Percentiles rank a stretch among this genome's conserved stretches.
These are phyloP conservation scores for Pachyramphus minor DNA, from an alignment of 2,113 vertebrate species.

Conservation along the genomic window DNA sequence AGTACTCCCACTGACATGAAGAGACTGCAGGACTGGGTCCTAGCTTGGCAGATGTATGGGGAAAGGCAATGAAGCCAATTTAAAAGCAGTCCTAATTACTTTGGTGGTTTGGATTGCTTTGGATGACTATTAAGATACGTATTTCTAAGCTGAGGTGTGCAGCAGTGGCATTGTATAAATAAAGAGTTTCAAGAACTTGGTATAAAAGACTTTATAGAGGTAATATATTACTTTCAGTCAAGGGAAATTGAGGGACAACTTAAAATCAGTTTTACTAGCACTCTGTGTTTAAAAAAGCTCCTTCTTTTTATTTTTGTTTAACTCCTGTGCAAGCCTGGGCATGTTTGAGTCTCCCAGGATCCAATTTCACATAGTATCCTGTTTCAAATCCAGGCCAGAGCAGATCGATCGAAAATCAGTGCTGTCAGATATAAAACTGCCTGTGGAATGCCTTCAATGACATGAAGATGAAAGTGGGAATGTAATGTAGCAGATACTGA, in stretches of 20 bases:
- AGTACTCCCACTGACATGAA: not conserved
- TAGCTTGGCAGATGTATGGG: not conserved
- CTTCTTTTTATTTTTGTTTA: conserved; percentile 7
- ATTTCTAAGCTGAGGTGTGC: not conserved
- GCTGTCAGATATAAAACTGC: conserved; percentile 28
- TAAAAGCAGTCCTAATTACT: conserved; percentile 19
- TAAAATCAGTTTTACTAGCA: conserved; percentile 24
- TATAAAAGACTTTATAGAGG: conserved; percentile 8
- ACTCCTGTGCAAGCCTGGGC: not conserved
- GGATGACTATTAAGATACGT: not conserved
- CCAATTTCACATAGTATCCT: conserved; percentile 41
- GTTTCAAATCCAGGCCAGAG: conserved; percentile 51
- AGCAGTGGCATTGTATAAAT: not conserved
- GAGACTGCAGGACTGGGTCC: not conserved
- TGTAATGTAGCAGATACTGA: not conserved
- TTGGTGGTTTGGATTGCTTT: not conserved
- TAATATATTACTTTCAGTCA: not conserved
- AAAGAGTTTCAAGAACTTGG: conserved; percentile 14
- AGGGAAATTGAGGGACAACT: not conserved
- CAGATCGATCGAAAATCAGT: conserved; percentile 16
- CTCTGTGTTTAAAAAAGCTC: not conserved
- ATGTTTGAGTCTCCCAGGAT: conserved; percentile 39
- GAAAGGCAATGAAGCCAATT: not conserved
- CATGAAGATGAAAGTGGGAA: conserved; percentile 13
- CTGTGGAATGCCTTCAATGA: conserved; percentile 17